Conservation (phyloP, 2,797 vertebrate genomes). For the Odontamblyopus lacepedii region DNA sequence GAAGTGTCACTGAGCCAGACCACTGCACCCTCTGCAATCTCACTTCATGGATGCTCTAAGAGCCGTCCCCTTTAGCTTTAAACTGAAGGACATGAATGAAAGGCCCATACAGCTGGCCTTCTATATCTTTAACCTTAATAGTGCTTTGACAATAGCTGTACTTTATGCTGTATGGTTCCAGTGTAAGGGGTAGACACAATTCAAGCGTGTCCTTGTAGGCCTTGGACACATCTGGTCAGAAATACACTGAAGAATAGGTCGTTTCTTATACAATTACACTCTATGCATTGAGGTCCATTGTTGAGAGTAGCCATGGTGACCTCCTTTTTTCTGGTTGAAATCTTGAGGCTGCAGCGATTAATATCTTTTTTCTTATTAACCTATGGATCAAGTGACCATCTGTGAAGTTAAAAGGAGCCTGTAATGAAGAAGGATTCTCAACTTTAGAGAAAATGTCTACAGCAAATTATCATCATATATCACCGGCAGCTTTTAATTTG, state of each 20-base stretch:
- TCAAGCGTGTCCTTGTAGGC: not conserved
- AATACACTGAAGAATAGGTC: not conserved
- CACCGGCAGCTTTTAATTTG: constrained; percentile 4
- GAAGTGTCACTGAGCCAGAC: not conserved
- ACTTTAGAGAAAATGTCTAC: constrained; percentile 7
- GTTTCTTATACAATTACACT: not conserved
- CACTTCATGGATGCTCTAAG: not conserved
- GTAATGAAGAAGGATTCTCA: constrained; percentile 19
- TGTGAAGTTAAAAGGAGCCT: constrained; percentile 10
- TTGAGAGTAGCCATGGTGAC: not conserved
- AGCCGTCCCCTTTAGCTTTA: not conserved
- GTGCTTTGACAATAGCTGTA: not conserved
- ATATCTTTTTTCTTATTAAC: constrained; percentile 13
- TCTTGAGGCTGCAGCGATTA: constrained; percentile 6
- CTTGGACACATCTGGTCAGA: constrained; percentile 3
- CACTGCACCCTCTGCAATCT: not conserved
- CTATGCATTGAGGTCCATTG: not conserved
- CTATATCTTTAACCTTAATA: not conserved
- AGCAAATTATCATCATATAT: constrained; percentile 15
- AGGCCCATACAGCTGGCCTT: not conserved
- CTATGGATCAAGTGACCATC: constrained; percentile 20
- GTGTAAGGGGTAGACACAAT: constrained; percentile 10
- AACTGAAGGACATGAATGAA: not conserved
- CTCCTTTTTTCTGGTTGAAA: not conserved
- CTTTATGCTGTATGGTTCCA: constrained; percentile 14